Evolutionary conservation across 2,797 vertebrate genomes (phyloP), one percentile per base, ranked within the genome.

Genomic region (Enteromius argenteus): DNA sequence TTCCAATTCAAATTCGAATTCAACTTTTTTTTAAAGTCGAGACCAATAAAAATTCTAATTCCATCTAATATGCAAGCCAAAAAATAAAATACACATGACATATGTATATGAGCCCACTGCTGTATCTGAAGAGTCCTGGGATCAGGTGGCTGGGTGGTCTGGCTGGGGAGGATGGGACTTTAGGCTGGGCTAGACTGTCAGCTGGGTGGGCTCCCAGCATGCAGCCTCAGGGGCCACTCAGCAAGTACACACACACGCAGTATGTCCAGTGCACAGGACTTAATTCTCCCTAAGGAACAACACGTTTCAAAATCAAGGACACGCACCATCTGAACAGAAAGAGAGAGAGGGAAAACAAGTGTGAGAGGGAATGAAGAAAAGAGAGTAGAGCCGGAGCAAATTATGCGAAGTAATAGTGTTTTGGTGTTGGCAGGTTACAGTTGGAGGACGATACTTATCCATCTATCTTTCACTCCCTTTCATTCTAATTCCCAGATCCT

Each of bases 221-320:
- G 69, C 71, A 84, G 42, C 81, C 76, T 85, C 42, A 73, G 80
- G 85, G 84, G 77, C 84, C 76, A 77, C 58, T 86, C 71, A 75
- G 27, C 10, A 19, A 60, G 37, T 75, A 85, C 69, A 66, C 67
- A 83, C 37, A 69, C 79, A 88, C 78, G 87, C 23, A 82, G n/a
- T 46, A 83, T 60, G 81, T 86, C 84, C 85, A 42, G 67, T 80
- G 71, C 75, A 85, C 77, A 56, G 75, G 85, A 85, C 82, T 78
- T 83, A 62, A 87, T 75, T 89, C 58, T 87, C 85, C 79, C 71
- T 73, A 49, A 86, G 84, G 86, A 86, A 85, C 82, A 85, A 46
- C 72, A 81, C 39, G 77, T 85, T 87, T 89, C 62, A 75, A 83
- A 53, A 81, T 60, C 86, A 89, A 87, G 84, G 88, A 87, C 86